Evolutionary conservation across 1,140 invertebrate genomes (phyloP), one percentile per base, ranked within the genome.

Genomic region (Oedothorax gibbosus): DNA sequence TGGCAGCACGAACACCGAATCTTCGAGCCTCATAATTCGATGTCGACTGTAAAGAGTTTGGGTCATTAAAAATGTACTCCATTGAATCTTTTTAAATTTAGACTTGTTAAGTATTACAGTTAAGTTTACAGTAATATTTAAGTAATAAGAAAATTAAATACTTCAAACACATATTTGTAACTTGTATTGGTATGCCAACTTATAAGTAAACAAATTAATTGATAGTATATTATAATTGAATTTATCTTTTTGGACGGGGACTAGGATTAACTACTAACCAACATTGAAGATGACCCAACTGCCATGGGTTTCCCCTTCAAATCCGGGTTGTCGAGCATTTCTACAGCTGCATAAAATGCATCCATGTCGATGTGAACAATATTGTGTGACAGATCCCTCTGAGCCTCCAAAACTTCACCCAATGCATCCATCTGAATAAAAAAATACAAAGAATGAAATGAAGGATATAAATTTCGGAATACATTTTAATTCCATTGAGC

Each of bases 351-450:
- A 89, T 91, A 94, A 88, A 93, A 94, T 12, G 92, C 92, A 89
- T 94, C 93, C 93, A 94, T 93, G 88, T 94, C 93, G 69, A 94
- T 90, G 87, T 94, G 93, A 10, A 94, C 92, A 86, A 93, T 92
- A 12, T 90, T 91, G n/a, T 89, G 89, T 79, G 86, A 89, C 10
- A 93, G 87, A 88, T 93, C 91, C 84, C 91, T 80, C 35, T 80
- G 73, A 49, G 57, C 51, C 84, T 92, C 90, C 20, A 92, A 86
- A 20, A 88, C 75, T 71, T 86, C 79, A 18, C 91, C 73, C 10
- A 91, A 76, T 49, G 79, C 85, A 85, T 92, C 90, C 83, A 91
- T 90, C 92, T 92, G 65, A 56, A 88, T 87, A 49, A 57, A 49
- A 49, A 49, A 2, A 35, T 2, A 35, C 50, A 15, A 21, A 10